Base-by-base conservation (phyloP, 2,888 invertebrate genomes). In the Neoascia interrupta region DNA sequence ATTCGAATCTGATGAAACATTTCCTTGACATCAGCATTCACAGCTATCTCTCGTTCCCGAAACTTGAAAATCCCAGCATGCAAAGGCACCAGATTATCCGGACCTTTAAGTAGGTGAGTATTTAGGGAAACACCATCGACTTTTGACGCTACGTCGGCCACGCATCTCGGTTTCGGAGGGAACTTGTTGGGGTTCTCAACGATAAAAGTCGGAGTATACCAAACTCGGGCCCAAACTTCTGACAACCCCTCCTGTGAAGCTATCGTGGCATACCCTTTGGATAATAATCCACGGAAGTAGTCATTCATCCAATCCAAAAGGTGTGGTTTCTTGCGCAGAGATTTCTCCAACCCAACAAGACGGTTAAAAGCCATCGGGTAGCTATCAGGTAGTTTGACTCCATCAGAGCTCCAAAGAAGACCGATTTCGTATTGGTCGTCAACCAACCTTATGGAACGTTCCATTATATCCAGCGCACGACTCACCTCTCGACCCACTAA, bases 191-290 rank as follows among this genome's bases (percentile, higher is more conserved):
- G 61, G 6, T 69, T 81, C 5, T 28, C 21, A 0, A 72, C 63
- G 1, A 41, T 53, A 15, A 68, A 84, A 28, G 83, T 82, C 1
- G 84, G 83, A 3, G 83, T 26, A 58, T 83, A 84, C 84, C 83
- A 84, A 1, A 68, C 76, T 31, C 56, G 75, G 5, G 53, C 31
- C 31, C 60, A 39, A 1, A 19, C 28, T 16, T 19, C 39, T 36
- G 41, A 10, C 15, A 47, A 16, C 11, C 76, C 64, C n/a, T 53
- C 45, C 0, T 39, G 23, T 21, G 51, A 34, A 26, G 79, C 41
- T 18, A 69, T 72, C 18, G 64, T 47, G 2, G 31, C 31, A 6
- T 31, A 31, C 31, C 31, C 8, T 31, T 31, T 31, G 8, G 31
- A 31, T 31, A 31, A 31, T n/a, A n/a, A n/a, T n/a, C 8, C 37